Conservation (phyloP, 2,113 vertebrate species). For the Brienomyrus brachyistius region DNA sequence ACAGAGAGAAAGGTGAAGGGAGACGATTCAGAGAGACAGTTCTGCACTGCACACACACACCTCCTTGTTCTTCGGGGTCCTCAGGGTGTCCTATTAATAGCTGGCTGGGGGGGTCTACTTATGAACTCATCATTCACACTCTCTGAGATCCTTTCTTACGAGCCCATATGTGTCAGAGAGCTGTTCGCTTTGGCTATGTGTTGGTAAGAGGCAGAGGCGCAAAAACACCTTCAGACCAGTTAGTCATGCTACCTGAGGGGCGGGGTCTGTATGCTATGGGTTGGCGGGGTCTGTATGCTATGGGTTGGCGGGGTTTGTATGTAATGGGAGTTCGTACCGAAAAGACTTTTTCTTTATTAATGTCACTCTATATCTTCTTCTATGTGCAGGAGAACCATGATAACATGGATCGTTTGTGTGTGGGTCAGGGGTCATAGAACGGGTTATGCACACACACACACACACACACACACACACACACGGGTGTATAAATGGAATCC, state of each 20-base stretch:
- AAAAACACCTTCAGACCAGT: not conserved
- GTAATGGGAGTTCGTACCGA: not conserved
- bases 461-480: not conserved
- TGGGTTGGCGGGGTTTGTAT: not conserved
- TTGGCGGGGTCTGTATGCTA: not conserved
- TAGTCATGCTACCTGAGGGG: not conserved
- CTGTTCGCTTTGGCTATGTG: not conserved
- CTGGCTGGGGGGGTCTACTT: not conserved
- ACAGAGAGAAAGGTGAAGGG: not conserved
- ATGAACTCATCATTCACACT: not conserved
- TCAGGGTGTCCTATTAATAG: constrained; percentile 10
- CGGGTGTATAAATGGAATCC: not conserved
- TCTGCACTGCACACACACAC: not conserved
- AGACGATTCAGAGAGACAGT: not conserved
- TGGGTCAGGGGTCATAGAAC: not conserved
- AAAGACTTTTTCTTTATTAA: not conserved
- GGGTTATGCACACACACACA: not conserved
- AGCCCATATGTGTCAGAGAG: not conserved
- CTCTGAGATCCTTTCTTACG: not conserved
- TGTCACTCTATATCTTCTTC: not conserved
- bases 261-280: not conserved
- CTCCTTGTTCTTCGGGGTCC: constrained; percentile 6
- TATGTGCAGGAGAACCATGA: not conserved
- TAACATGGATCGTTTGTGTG: not conserved
- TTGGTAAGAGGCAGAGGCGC: not conserved